phyloP scores from a whole-genome alignment of 2,888 invertebrate species.

The Cryptus armator region DNA sequence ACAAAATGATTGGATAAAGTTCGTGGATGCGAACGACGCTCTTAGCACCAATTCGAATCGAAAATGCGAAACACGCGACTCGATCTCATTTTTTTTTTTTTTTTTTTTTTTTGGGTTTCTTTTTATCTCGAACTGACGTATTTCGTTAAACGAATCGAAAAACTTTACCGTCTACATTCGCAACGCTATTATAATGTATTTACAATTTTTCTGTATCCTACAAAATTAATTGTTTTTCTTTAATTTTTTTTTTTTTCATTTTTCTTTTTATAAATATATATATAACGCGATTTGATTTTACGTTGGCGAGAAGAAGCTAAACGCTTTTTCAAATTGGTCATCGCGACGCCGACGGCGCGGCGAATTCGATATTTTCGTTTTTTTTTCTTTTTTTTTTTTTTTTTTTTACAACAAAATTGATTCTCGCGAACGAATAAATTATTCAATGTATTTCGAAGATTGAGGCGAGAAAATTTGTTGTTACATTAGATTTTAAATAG shows the following conservation, averaged over 20 bases:
- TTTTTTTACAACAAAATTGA: not conserved
- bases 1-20: conserved; percentile 75
- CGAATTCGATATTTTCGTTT: not conserved
- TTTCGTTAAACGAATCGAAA: conserved; percentile 53
- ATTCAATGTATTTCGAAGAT: not conserved
- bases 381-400: not conserved
- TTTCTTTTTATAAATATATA: conserved; percentile 37
- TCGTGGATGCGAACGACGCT: conserved; percentile 29
- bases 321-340: conserved; percentile 36
- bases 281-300: conserved; percentile 37
- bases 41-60: conserved; percentile 35
- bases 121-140: conserved; percentile 26
- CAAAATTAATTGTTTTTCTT: not conserved
- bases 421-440: conserved; percentile 1
- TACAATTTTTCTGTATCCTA: conserved; percentile 45
- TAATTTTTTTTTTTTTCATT: not conserved
- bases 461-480: not conserved
- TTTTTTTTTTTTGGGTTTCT: not conserved
- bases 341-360: conserved; percentile 15
- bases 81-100: not conserved
- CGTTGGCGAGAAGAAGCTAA: conserved; percentile 36
- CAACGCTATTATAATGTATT: conserved; percentile 47
- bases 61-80: conserved; percentile 26
- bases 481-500: not conserved
- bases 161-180: conserved; percentile 26